phyloP scores from a whole-genome alignment of 2,888 invertebrate genomes.

The Dynastes maya region DNA sequence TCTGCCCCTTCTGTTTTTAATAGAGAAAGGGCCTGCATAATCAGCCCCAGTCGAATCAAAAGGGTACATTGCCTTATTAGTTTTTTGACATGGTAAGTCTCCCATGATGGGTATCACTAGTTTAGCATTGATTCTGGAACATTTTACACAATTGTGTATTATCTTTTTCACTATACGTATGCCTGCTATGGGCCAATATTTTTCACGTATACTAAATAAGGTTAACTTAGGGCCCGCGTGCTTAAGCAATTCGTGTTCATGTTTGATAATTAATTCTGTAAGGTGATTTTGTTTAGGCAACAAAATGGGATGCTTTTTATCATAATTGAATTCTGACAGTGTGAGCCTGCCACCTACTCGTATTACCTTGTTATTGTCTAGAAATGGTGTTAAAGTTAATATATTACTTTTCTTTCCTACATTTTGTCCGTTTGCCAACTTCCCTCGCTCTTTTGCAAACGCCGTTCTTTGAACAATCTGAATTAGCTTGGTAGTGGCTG shows the following conservation, averaged over 20 bases:
- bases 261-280: slow-evolving; percentile 37
- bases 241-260: slow-evolving; percentile 30
- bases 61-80: neutral
- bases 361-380: slow-evolving; percentile 55
- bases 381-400: slow-evolving; percentile 51
- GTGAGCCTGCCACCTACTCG: slow-evolving; percentile 59
- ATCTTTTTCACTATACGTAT: neutral
- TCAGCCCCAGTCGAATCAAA: neutral
- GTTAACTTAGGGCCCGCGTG: slow-evolving; percentile 25
- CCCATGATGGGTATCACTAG: slow-evolving; percentile 9
- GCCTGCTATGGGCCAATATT: slow-evolving; percentile 15
- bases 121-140: neutral
- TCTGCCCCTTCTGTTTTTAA: neutral
- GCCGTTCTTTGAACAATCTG: slow-evolving; percentile 15
- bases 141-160: slow-evolving; percentile 3
- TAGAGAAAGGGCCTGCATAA: neutral
- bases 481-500: neutral
- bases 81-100: neutral
- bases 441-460: slow-evolving; percentile 28
- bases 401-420: slow-evolving; percentile 31
- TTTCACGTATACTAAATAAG: neutral
- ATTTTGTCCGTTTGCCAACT: neutral
- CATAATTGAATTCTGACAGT: slow-evolving; percentile 51
- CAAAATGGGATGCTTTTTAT: slow-evolving; percentile 57
- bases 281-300: slow-evolving; percentile 54